These are phyloP conservation scores for Manis javanica DNA, from an alignment of 2,797 vertebrate genomes.

Conservation along the genomic window DNA sequence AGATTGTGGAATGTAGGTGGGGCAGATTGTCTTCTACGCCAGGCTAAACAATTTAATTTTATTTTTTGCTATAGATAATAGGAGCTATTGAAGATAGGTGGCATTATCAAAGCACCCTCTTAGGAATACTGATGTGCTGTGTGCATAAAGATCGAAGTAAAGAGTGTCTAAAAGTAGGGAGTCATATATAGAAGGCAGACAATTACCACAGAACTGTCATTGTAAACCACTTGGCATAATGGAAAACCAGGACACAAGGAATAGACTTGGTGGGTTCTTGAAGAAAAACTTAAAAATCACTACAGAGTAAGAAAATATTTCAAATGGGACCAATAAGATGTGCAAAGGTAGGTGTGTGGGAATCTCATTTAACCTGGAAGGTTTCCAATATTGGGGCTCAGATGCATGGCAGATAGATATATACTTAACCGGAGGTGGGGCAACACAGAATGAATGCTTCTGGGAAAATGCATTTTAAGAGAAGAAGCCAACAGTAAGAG, in stretches of 20 bases:
- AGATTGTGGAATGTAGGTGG: neutral
- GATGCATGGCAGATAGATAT: neutral
- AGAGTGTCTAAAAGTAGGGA: neutral
- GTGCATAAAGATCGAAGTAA: neutral
- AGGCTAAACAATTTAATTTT: neutral
- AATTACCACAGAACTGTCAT: neutral
- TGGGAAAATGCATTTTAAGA: neutral
- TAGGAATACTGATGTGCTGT: neutral
- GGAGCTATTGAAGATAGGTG: neutral
- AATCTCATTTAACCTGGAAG: neutral
- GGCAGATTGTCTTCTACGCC: neutral
- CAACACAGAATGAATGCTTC: neutral
- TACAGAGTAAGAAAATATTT: neutral
- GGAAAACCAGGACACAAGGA: neutral
- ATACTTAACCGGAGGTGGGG: neutral
- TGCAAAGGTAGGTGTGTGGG: neutral
- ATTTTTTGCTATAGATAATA: neutral
- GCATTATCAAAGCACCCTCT: neutral
- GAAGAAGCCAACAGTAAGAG: neutral
- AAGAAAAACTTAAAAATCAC: neutral
- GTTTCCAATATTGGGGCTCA: neutral
- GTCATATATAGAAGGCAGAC: neutral
- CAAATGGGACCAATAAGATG: neutral
- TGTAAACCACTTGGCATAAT: neutral
- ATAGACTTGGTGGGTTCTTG: neutral